Percentiles rank a stretch among this genome's conserved stretches.
Conservation (phyloP, 64 coral and sea anemone genomes). For the Cladopsammia gracilis region DNA sequence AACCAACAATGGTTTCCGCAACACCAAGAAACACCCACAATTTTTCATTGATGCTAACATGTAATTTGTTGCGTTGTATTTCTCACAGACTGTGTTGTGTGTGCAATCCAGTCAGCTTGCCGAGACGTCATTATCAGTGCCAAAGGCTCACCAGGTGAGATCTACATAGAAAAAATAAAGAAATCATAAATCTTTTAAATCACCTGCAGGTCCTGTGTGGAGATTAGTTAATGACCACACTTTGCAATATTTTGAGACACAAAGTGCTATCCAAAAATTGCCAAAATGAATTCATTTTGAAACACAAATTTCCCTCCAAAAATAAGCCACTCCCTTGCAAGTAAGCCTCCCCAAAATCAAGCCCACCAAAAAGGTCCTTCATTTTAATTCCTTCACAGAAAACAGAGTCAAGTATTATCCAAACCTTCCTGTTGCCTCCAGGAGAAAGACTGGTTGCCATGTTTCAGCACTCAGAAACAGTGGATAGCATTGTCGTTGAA, state of each 20-base stretch:
- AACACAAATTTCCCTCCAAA: too few relatives aligned
- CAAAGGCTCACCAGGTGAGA: slow-evolving; percentile 55
- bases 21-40: too few relatives aligned
- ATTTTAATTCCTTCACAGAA: slow-evolving; percentile 14
- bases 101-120: slow-evolving; percentile 94
- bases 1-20: too few relatives aligned
- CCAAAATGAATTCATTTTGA: too few relatives aligned
- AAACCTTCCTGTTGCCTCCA: slow-evolving; percentile 76
- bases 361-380: neutral
- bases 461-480: slow-evolving; percentile 69
- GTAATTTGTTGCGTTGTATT: neutral
- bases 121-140: slow-evolving; percentile 75
- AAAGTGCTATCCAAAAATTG: too few relatives aligned
- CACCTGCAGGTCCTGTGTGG: too few relatives aligned
- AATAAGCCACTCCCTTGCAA: neutral
- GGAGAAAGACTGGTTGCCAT: slow-evolving; percentile 79
- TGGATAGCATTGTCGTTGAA: slow-evolving; percentile 38
- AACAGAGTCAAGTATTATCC: slow-evolving; percentile 85
- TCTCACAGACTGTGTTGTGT: slow-evolving; percentile 67
- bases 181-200: too few relatives aligned
- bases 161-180: neutral
- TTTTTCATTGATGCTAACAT: too few relatives aligned
- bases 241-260: neutral
- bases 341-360: neutral
- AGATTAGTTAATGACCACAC: too few relatives aligned